phyloP scores from a whole-genome alignment of 2,888 invertebrate genomes.

The Oscheius myriophilus region DNA sequence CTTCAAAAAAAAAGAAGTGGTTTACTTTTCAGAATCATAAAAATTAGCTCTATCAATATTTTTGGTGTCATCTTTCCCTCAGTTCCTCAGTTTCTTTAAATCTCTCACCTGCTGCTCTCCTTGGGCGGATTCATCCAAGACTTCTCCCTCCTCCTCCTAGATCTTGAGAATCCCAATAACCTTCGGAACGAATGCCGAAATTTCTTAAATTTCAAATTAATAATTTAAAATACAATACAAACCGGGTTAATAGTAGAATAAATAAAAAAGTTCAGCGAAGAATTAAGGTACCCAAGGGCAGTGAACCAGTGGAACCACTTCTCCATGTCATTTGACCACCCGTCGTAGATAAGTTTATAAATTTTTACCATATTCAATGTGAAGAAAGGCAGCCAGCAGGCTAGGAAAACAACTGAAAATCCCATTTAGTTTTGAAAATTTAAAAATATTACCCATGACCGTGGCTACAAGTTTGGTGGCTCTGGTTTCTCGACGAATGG shows the following conservation, averaged over 20 bases:
- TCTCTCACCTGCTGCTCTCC: slow-evolving; percentile 45
- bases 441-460: slow-evolving; percentile 71
- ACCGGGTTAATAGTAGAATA: slow-evolving; percentile 73
- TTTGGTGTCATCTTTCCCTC: background rate
- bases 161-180: slow-evolving; percentile 60
- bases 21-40: too few species aligned
- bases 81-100: background rate
- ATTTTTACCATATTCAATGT: slow-evolving; percentile 72
- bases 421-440: background rate
- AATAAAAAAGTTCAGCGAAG: slow-evolving; percentile 74
- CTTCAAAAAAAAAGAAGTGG: too few species aligned
- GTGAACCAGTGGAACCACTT: slow-evolving; percentile 64
- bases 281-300: slow-evolving; percentile 73
- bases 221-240: background rate
- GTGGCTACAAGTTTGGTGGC: slow-evolving; percentile 72
- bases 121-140: slow-evolving; percentile 65
- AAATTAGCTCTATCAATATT: too few species aligned
- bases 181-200: slow-evolving; percentile 69
- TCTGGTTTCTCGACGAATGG: slow-evolving; percentile 68
- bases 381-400: slow-evolving; percentile 75
- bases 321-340: slow-evolving; percentile 60
- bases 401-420: slow-evolving; percentile 73
- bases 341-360: slow-evolving; percentile 58
- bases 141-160: slow-evolving; percentile 57
- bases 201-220: slow-evolving; percentile 52